Evolutionary conservation across 2,888 invertebrate species (phyloP).

Genomic region (Parthenolecanium corni): DNA sequence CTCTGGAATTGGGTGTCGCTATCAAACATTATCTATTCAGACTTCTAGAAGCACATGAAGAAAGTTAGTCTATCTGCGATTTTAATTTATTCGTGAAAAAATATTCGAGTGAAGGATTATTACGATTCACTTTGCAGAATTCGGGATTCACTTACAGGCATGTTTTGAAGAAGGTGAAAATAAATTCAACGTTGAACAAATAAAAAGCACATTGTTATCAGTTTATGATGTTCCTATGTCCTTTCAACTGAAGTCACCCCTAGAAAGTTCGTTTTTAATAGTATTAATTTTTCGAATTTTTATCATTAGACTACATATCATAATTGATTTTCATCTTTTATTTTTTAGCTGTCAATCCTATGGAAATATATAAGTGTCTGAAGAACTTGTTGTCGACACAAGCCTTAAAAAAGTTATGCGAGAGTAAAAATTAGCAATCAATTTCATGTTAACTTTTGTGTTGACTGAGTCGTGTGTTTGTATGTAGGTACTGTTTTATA

Average conservation of each 20-base stretch:
- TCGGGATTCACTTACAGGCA: slow-evolving; percentile 2
- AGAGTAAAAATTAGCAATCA: neutral
- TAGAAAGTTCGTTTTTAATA: slow-evolving; percentile 13
- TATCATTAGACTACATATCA: neutral
- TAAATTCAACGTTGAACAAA: neutral
- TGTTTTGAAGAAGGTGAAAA: slow-evolving; percentile 8
- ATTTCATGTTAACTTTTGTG: too few relatives aligned
- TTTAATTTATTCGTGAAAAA: neutral
- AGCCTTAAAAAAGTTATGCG: slow-evolving; percentile 18
- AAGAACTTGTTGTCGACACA: slow-evolving; percentile 5
- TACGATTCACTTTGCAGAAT: slow-evolving; percentile 2
- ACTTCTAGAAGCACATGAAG: slow-evolving; percentile 7
- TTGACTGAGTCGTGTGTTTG: too few relatives aligned
- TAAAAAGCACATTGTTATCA: slow-evolving; percentile 12
- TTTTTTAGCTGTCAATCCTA: slow-evolving; percentile 7
- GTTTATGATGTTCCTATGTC: slow-evolving; percentile 20
- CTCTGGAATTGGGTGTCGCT: slow-evolving; percentile 8
- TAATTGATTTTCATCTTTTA: neutral
- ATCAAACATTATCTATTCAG: slow-evolving; percentile 16
- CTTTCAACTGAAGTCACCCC: slow-evolving; percentile 13
- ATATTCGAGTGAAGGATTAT: neutral
- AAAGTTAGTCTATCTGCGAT: neutral
- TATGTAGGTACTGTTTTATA: too few relatives aligned
- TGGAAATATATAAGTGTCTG: slow-evolving; percentile 12
- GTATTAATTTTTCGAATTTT: neutral